phyloP scores from a whole-genome alignment of 2,888 invertebrate genomes.

The Microlaimidae sp. region DNA sequence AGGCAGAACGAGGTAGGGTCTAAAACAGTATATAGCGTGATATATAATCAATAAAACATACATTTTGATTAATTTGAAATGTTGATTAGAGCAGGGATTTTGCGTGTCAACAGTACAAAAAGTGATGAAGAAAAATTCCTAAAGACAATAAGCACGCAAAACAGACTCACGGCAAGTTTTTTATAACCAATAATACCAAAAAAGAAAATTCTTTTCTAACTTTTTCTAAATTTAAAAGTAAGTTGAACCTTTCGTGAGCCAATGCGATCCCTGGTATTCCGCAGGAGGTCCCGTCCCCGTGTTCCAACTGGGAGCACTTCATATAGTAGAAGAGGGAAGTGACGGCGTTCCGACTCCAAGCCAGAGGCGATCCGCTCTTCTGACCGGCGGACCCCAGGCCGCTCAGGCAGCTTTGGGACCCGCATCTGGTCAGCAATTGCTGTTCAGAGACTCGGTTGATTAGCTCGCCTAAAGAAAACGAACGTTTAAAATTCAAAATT shows the following conservation, averaged over 20 bases:
- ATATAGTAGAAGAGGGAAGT: slow-evolving; percentile 72
- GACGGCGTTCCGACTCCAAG: slow-evolving; percentile 49
- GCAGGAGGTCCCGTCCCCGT: slow-evolving; percentile 44
- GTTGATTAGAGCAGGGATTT: too few relatives aligned
- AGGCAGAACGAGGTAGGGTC: slow-evolving; percentile 68
- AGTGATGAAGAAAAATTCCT: too few relatives aligned
- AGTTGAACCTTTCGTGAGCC: slow-evolving; percentile 55
- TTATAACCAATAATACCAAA: not conserved
- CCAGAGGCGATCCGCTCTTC: slow-evolving; percentile 21
- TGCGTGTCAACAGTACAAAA: too few relatives aligned
- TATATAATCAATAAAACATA: too few relatives aligned
- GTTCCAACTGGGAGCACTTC: slow-evolving; percentile 69
- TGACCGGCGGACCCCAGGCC: too few relatives aligned
- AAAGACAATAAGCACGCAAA: too few relatives aligned
- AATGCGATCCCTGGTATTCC: slow-evolving; percentile 20
- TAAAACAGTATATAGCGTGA: slow-evolving; percentile 12
- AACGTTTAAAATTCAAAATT: too few relatives aligned
- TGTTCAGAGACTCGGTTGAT: not conserved
- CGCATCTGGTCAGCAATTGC: slow-evolving; percentile 36
- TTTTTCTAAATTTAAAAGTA: not conserved
- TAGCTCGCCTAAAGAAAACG: not conserved
- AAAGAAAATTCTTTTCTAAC: too few relatives aligned
- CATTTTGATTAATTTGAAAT: too few relatives aligned
- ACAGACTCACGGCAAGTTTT: too few relatives aligned
- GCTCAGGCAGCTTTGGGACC: too few relatives aligned